A percentile compares a stretch with the other conserved stretches of the same genome.
phyloP scores from a whole-genome alignment of 2,113 vertebrate genomes.

The Paramisgurnus dabryanus region DNA sequence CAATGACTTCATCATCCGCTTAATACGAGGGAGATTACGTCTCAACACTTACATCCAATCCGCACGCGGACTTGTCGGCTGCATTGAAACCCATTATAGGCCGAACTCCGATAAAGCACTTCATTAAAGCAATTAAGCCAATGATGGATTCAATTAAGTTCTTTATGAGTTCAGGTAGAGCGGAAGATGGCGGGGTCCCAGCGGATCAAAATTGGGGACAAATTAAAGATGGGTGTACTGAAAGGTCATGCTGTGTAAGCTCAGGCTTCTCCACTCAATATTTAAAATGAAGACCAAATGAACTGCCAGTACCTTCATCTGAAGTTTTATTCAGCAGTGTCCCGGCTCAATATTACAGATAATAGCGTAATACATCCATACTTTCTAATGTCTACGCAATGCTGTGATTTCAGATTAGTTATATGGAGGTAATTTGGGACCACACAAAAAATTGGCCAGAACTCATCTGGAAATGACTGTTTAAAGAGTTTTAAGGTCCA shows the following conservation, averaged over 20 bases:
- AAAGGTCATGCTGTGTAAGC: constrained; percentile 40
- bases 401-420: background rate
- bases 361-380: constrained; percentile 30
- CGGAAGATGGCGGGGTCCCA: constrained; percentile 49
- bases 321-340: constrained; percentile 37
- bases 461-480: background rate
- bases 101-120: constrained; percentile 62
- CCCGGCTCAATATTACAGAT: background rate
- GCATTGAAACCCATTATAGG: constrained; percentile 58
- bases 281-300: constrained; percentile 49
- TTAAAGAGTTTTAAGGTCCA: background rate
- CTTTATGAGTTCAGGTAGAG: constrained; percentile 62
- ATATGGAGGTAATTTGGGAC: background rate
- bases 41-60: constrained; percentile 51
- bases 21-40: background rate
- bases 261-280: constrained; percentile 25
- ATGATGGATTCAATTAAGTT: constrained; percentile 71
- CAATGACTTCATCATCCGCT: background rate
- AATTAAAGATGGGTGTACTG: constrained; percentile 42
- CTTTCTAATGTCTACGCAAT: background rate
- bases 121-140: constrained; percentile 73
- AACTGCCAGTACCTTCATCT: constrained; percentile 41
- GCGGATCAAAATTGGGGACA: constrained; percentile 46
- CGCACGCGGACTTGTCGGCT: constrained; percentile 44
- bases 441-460: background rate